Percentiles rank a stretch among this genome's conserved stretches.
Evolutionary conservation across 2,113 vertebrate species (phyloP).

Genomic region (Entelurus aequoreus): DNA sequence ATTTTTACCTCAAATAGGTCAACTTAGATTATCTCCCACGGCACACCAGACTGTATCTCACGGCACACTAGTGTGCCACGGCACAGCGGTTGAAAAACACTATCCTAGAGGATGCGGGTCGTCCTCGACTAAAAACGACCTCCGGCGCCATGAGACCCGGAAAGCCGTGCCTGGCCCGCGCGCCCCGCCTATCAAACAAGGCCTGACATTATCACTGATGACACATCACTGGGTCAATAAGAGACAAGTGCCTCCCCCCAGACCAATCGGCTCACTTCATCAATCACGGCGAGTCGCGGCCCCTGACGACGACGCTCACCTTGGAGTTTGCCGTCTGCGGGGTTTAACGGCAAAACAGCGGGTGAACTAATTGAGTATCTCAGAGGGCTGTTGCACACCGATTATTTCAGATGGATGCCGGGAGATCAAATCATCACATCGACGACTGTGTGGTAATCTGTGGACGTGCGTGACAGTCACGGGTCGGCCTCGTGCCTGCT

Average conservation of each 20-base stretch:
- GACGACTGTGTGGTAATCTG: background rate
- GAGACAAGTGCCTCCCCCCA: constrained; percentile 54
- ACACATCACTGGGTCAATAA: constrained; percentile 64
- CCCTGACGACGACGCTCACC: constrained; percentile 37
- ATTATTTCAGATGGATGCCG: constrained; percentile 26
- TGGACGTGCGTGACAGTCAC: background rate
- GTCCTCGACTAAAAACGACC: too few relatives aligned
- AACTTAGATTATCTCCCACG: too few relatives aligned
- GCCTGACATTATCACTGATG: constrained; percentile 62
- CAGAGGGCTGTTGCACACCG: background rate
- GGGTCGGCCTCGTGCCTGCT: background rate
- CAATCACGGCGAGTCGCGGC: constrained; percentile 34
- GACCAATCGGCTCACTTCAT: constrained; percentile 63
- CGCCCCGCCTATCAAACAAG: constrained; percentile 53
- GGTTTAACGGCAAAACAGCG: background rate
- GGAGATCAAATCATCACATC: constrained; percentile 27
- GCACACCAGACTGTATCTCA: too few relatives aligned
- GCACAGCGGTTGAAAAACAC: too few relatives aligned
- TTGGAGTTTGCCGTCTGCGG: constrained; percentile 35
- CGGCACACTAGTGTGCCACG: too few relatives aligned
- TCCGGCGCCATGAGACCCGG: too few relatives aligned
- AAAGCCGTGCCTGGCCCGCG: constrained; percentile 18
- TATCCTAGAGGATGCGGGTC: too few relatives aligned
- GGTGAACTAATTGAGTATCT: constrained; percentile 2
- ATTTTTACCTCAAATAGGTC: too few relatives aligned